These are phyloP conservation scores for Drosophila histrio DNA, from an alignment of 2,888 invertebrate genomes.

Conservation along the genomic window DNA sequence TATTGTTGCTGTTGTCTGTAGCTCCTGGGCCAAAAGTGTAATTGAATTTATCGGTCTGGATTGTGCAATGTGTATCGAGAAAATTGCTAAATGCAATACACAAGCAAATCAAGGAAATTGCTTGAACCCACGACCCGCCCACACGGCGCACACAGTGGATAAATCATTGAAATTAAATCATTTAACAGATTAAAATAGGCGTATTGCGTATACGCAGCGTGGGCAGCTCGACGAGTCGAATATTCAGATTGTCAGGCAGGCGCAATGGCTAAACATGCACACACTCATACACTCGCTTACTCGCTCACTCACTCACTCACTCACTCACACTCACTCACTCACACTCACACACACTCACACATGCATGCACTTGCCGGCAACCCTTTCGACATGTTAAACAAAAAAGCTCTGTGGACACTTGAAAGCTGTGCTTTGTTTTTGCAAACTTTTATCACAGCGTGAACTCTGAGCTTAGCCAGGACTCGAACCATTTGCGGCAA, in stretches of 20 bases:
- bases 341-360: neutral
- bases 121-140: neutral
- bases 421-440: slow-evolving; percentile 62
- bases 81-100: slow-evolving; percentile 58
- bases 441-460: slow-evolving; percentile 55
- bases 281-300: neutral
- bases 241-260: slow-evolving; percentile 25
- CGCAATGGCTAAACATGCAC: slow-evolving; percentile 31
- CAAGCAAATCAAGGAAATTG: slow-evolving; percentile 41
- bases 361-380: slow-evolving; percentile 22
- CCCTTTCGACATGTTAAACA: slow-evolving; percentile 38
- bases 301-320: neutral
- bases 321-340: neutral
- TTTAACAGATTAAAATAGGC: slow-evolving; percentile 44
- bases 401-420: slow-evolving; percentile 50
- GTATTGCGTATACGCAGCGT: slow-evolving; percentile 63
- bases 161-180: slow-evolving; percentile 55
- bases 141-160: neutral
- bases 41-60: slow-evolving; percentile 71
- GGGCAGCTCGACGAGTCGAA: neutral
- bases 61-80: slow-evolving; percentile 64
- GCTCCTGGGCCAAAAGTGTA: slow-evolving; percentile 52
- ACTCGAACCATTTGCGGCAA: slow-evolving; percentile 51
- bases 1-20: slow-evolving; percentile 1
- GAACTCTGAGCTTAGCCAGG: slow-evolving; percentile 46